These are phyloP conservation scores for Melanophora roralis DNA, from an alignment of 2,888 invertebrate species.

Conservation along the genomic window DNA sequence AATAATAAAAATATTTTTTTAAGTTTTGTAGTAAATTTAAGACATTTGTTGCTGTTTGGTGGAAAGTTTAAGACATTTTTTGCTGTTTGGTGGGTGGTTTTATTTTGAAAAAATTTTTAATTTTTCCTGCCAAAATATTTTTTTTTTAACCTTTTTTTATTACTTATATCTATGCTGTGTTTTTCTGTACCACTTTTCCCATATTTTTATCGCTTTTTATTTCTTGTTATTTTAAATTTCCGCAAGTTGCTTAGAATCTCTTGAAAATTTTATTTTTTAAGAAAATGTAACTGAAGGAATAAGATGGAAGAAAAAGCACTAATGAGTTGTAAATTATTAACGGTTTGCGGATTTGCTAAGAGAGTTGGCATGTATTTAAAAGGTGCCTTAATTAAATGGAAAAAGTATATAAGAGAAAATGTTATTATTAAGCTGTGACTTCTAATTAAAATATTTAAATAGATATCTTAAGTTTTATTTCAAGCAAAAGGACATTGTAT, in stretches of 20 bases:
- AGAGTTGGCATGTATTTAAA: neutral
- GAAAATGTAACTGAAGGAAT: neutral
- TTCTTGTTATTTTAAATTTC: constrained; percentile 31
- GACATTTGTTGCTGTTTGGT: constrained; percentile 14
- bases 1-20: neutral
- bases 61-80: neutral
- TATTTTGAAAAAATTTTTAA: neutral
- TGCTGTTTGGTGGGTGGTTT: too few relatives aligned
- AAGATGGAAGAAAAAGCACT: neutral
- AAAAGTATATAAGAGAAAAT: neutral
- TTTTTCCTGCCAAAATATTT: neutral
- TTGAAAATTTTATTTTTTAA: neutral
- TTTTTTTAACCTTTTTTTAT: neutral
- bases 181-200: neutral
- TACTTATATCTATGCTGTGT: too few relatives aligned
- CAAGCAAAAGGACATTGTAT: too few relatives aligned
- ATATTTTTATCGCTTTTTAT: constrained; percentile 36
- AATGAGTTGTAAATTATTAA: constrained; percentile 35
- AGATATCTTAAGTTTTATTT: too few relatives aligned
- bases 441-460: too few relatives aligned
- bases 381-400: neutral
- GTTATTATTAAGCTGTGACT: too few relatives aligned
- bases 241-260: constrained; percentile 6
- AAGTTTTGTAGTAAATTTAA: constrained; percentile 34
- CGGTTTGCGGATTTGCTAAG: neutral